Evolutionary conservation across 2,797 vertebrate genomes (phyloP), one percentile per base, ranked within the genome.

Genomic region (Chelidonichthys spinosus): DNA sequence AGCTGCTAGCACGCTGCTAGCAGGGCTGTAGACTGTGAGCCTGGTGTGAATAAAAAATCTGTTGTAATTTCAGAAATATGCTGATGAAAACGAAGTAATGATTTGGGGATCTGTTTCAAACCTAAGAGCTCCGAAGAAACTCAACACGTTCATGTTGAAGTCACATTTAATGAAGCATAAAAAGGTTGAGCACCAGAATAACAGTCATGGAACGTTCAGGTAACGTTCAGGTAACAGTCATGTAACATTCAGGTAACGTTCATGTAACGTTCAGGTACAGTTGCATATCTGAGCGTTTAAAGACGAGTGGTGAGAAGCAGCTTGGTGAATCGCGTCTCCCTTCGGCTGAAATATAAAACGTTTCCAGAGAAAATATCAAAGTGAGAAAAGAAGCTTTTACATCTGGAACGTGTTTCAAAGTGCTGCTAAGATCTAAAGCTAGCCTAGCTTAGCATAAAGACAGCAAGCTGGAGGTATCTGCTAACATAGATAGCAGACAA

Each of bases 111-210:
- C n/a, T n/a, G n/a, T n/a, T n/a, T n/a, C n/a, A n/a, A n/a, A n/a
- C n/a, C n/a, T n/a, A n/a, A n/a, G n/a, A n/a, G n/a, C n/a, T n/a
- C n/a, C n/a, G n/a, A n/a, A n/a, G n/a, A 25, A 25, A 25, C 25
- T 25, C 25, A 25, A 25, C 25, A 25, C 25, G 25, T 25, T 25
- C 55, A 59, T 6, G 1, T 46, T 17, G 4, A 72, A 66, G 84
- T 91, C 77, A 87, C 71, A 79, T 94, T 94, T 94, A 94, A 91
- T 94, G 80, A 92, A 91, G 90, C 83, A 77, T 78, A 88, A 85
- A 78, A 90, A 84, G 65, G 65, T 78, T 63, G 66, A 77, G 84
- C 65, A 76, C 53, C 69, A 61, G 53, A 47, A 52, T 66, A 86
- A 82, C 86, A 80, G 60, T 59, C 69, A 63, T 93, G 94, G 25